Evolutionary conservation across 2,888 invertebrate species (phyloP).

Genomic region (Agrotis segetum): DNA sequence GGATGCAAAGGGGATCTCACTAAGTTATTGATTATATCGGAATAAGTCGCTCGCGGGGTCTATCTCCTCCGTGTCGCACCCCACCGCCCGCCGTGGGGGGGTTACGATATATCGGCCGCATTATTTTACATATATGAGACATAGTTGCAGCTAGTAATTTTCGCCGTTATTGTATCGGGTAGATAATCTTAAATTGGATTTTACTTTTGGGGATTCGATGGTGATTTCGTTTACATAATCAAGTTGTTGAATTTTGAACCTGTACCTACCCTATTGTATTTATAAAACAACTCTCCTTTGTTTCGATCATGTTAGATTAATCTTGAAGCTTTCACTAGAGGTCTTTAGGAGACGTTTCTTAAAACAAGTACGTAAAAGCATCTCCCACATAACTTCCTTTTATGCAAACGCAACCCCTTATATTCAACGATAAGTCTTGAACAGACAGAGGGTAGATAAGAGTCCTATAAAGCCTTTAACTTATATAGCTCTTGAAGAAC

Average conservation of each 20-base stretch:
- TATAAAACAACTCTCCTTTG: neutral
- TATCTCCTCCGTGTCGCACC: slow-evolving; percentile 67
- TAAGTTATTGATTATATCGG: slow-evolving; percentile 92
- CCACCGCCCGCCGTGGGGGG: slow-evolving; percentile 78
- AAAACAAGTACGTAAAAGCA: slow-evolving; percentile 5
- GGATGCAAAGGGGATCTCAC: slow-evolving; percentile 91
- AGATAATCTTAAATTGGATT: slow-evolving; percentile 60
- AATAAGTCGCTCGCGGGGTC: slow-evolving; percentile 88
- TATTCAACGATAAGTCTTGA: slow-evolving; percentile 42
- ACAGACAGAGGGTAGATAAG: slow-evolving; percentile 44
- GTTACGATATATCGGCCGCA: slow-evolving; percentile 88
- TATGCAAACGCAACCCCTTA: slow-evolving; percentile 38
- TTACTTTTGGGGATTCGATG: slow-evolving; percentile 49
- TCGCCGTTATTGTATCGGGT: slow-evolving; percentile 71
- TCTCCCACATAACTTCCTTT: neutral
- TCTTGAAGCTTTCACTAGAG: slow-evolving; percentile 1
- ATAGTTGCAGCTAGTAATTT: slow-evolving; percentile 88
- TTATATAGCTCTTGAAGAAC: slow-evolving; percentile 52
- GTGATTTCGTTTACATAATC: slow-evolving; percentile 34
- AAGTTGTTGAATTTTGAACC: slow-evolving; percentile 22
- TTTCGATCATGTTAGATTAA: neutral
- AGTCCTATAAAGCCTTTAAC: slow-evolving; percentile 51
- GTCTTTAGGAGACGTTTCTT: neutral
- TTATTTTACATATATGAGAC: slow-evolving; percentile 91
- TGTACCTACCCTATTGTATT: neutral